Base-by-base conservation (phyloP, 2,888 invertebrate species). In the Macrosiphum euphorbiae region DNA sequence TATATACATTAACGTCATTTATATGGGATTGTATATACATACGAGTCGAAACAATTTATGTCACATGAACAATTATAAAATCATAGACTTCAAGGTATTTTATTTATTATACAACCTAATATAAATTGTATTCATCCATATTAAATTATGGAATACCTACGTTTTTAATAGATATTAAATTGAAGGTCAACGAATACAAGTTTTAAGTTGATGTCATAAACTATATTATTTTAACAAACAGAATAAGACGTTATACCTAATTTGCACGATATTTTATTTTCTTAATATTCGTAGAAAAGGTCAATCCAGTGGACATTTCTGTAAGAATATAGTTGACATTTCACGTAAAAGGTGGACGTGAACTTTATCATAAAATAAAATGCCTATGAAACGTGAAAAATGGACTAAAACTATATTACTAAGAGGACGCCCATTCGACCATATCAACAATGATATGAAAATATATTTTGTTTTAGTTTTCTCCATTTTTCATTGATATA, bases 311-410 rank as follows among this genome's bases (percentile, higher is more conserved):
- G 94, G 94, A 90, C 94, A 90, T 94, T 94, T 94, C 61, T 28
- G 28, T 50, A 94, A 94, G 86, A 94, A 94, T 50, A 61, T 26
- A 94, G 94, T 94, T 94, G 94, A 94, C 94, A 94, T 94, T 94
- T 94, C 87, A 90, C 67, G 41, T 41, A 67, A 93, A 58, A 94
- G 85, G 90, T 61, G 50, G 85, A 90, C 86, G 41, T 94, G 94
- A 94, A 94, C 94, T 94, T 94, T 94, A 94, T 90, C 16, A n/a
- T 67, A 90, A 50, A 41, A 86, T 52, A 92, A 88, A 67, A 58
- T 67, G 1, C 35, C 10, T 84, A 52, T 28, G 67, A 3, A 52
- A 88, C 41, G 88, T 55, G 41, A 78, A 92, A 41, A 92, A 88
- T 88, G 78, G 28, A 13, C 35, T 61, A n/a, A 35, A 61, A 10